These are phyloP conservation scores for Alca torda DNA, from an alignment of 2,797 vertebrate species.

Conservation along the genomic window DNA sequence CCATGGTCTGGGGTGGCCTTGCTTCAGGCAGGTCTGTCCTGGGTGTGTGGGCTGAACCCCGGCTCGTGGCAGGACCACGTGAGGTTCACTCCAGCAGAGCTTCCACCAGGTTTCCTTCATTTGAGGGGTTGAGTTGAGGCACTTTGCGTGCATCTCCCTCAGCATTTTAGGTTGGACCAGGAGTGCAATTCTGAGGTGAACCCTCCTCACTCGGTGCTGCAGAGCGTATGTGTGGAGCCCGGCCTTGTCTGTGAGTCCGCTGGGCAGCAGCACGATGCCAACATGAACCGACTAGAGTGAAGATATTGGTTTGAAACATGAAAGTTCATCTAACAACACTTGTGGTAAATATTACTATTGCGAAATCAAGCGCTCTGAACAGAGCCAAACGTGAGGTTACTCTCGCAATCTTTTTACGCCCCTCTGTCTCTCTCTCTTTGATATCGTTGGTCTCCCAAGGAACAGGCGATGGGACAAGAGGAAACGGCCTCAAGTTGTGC, in stretches of 20 bases:
- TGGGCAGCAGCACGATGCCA: no score
- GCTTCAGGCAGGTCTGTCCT: background rate
- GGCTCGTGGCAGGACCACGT: rapidly evolving
- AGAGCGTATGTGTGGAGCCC: background rate
- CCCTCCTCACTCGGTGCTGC: background rate
- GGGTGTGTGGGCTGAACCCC: background rate
- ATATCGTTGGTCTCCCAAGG: background rate
- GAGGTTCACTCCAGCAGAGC: background rate
- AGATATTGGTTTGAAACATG: background rate
- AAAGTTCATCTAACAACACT: background rate
- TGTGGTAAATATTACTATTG: background rate
- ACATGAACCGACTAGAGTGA: rapidly evolving
- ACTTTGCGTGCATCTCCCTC: rapidly evolving
- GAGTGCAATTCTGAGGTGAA: background rate
- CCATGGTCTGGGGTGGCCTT: background rate
- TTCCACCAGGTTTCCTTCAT: background rate
- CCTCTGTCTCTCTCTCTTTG: no score
- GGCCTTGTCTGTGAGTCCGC: background rate
- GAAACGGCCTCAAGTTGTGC: background rate
- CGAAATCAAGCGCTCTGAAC: background rate
- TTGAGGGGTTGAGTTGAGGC: rapidly evolving
- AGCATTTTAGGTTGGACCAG: no score
- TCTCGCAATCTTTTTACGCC: no score
- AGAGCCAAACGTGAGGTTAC: background rate
- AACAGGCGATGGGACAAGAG: background rate